Conservation (phyloP, 1,140 invertebrate species). For the Galleria mellonella region DNA sequence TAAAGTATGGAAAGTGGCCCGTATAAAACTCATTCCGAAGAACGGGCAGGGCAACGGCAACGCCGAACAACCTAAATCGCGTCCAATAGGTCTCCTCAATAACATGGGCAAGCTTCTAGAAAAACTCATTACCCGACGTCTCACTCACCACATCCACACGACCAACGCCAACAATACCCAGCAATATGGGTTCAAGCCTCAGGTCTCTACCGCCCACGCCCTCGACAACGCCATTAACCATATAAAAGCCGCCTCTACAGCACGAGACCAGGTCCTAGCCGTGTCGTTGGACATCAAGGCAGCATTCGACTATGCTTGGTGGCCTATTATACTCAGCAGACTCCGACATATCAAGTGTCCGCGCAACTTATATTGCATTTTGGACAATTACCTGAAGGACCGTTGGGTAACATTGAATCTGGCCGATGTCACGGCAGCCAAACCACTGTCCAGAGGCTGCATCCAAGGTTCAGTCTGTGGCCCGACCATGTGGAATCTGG, state of each 20-base stretch:
- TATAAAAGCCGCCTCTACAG: neutral
- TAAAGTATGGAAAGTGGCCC: neutral
- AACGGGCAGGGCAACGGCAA: neutral
- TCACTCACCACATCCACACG: neutral
- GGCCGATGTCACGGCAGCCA: neutral
- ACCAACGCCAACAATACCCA: neutral
- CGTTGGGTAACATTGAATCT: constrained; percentile 2
- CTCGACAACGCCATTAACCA: constrained; percentile 7
- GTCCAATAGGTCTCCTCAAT: constrained; percentile 10
- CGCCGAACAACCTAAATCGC: neutral
- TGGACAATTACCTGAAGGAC: neutral
- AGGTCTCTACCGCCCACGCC: constrained; percentile 10
- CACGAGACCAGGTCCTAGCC: neutral
- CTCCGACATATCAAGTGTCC: constrained; percentile 11
- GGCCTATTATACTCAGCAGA: constrained; percentile 13
- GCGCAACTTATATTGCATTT: constrained; percentile 11
- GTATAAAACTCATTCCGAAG: constrained; percentile 4
- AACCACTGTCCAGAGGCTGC: constrained; percentile 17
- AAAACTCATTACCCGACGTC: constrained; percentile 12
- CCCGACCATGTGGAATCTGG: constrained; percentile 9
- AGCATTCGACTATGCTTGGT: constrained; percentile 27
- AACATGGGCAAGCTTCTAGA: constrained; percentile 23
- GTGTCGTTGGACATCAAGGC: constrained; percentile 23
- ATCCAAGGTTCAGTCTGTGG: constrained; percentile 21
- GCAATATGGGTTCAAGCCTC: constrained; percentile 22